phyloP scores from a whole-genome alignment of 2,113 vertebrate species.

The Ochotona curzoniae region DNA sequence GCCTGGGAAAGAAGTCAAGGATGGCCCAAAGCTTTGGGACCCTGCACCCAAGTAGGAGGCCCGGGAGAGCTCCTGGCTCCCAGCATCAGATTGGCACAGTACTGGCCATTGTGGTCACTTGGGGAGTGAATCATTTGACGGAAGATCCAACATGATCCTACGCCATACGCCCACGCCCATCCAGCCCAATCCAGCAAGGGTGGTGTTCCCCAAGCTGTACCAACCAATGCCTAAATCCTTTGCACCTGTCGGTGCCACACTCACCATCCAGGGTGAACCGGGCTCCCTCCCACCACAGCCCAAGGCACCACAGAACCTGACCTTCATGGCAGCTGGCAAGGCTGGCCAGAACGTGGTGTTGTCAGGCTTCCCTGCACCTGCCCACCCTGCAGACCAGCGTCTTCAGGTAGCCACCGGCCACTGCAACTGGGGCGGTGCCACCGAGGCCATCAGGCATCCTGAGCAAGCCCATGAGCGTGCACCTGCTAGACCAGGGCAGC shows the following conservation, averaged over 20 bases:
- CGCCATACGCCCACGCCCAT: slow-evolving; percentile 97
- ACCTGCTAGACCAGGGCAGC: slow-evolving; percentile 94
- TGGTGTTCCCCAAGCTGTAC: slow-evolving; percentile 94
- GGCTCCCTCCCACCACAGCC: too few species aligned
- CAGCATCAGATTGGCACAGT: too few species aligned
- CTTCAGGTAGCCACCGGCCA: slow-evolving; percentile 85
- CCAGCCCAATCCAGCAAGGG: slow-evolving; percentile 95
- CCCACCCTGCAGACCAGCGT: slow-evolving; percentile 89
- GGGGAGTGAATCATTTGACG: too few species aligned
- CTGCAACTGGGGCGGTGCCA: background rate
- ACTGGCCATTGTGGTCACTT: too few species aligned
- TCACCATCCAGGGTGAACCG: too few species aligned
- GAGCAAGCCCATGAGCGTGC: slow-evolving; percentile 95
- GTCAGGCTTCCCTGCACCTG: slow-evolving; percentile 89
- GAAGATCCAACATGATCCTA: slow-evolving; percentile 89
- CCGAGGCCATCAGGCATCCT: slow-evolving; percentile 87
- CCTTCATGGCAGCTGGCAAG: slow-evolving; percentile 92
- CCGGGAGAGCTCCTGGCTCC: too few species aligned
- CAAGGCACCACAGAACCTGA: too few species aligned
- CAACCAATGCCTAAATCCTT: too few species aligned
- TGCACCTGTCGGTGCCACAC: too few species aligned
- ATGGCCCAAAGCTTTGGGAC: too few species aligned
- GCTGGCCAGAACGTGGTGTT: slow-evolving; percentile 93
- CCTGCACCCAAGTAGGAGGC: too few species aligned
- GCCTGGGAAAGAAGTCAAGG: too few species aligned